phyloP scores from a whole-genome alignment of 2,888 invertebrate species.

The Parascotia fuliginaria region DNA sequence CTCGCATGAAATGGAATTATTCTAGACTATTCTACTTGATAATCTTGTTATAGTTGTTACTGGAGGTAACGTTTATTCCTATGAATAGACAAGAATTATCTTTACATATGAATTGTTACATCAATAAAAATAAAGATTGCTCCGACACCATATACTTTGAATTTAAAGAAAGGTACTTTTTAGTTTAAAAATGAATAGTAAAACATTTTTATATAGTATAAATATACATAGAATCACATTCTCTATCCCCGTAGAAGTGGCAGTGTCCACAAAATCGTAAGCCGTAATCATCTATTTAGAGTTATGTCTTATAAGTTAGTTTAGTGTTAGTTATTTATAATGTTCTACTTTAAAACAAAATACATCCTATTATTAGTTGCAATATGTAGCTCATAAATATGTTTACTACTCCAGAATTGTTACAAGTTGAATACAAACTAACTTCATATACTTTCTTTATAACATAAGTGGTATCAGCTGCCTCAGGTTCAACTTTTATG shows the following conservation, averaged over 20 bases:
- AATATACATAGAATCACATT: no score
- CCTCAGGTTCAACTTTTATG: not conserved
- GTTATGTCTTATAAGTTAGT: no score
- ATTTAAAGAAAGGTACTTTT: not conserved
- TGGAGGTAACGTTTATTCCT: constrained; percentile 20
- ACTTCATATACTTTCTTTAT: not conserved
- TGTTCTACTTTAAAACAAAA: no score
- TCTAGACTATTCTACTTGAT: constrained; percentile 27
- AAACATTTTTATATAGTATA: no score
- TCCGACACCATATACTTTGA: not conserved
- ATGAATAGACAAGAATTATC: constrained; percentile 22
- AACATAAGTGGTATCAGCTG: not conserved
- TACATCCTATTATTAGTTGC: no score
- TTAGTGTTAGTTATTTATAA: no score
- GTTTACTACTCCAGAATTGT: no score
- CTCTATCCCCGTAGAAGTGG: no score
- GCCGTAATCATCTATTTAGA: no score
- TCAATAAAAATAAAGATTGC: not conserved
- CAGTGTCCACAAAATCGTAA: no score
- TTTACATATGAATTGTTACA: constrained; percentile 9
- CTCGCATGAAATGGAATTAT: constrained; percentile 27
- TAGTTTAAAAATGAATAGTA: no score
- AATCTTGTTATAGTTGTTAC: constrained; percentile 29
- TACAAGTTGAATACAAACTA: not conserved
- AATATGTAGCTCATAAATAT: no score